Conservation (phyloP, 2,797 vertebrate genomes). For the Helicolenus hilgendorfi region DNA sequence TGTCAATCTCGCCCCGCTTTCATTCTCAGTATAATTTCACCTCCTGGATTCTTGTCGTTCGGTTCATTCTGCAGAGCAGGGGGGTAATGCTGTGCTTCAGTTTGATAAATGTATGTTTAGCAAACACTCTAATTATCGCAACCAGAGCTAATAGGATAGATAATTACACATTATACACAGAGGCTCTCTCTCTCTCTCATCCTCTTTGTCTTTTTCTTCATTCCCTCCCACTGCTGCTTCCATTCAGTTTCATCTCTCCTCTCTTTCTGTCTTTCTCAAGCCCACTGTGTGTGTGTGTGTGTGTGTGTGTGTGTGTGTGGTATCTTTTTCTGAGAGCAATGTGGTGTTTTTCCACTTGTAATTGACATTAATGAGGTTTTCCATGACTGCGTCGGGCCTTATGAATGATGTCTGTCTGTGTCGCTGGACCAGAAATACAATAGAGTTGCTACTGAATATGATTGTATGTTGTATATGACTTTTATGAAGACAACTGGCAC, state of each 20-base stretch:
- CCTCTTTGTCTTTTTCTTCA: conserved; percentile 36
- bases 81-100: conserved; percentile 28
- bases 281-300: not conserved
- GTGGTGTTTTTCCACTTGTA: conserved; percentile 53
- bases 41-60: conserved; percentile 11
- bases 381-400: conserved; percentile 7
- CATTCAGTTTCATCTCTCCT: conserved; percentile 30
- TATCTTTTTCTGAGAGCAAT: conserved; percentile 35
- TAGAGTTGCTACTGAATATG: not conserved
- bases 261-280: conserved; percentile 9
- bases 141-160: conserved; percentile 75
- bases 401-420: conserved; percentile 29
- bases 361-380: conserved; percentile 56
- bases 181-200: conserved; percentile 10
- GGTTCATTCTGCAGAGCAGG: conserved; percentile 17
- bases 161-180: conserved; percentile 74
- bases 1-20: not conserved
- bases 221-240: conserved; percentile 50
- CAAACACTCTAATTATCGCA: conserved; percentile 78
- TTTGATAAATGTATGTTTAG: conserved; percentile 80
- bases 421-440: conserved; percentile 17
- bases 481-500: not conserved
- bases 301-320: not conserved
- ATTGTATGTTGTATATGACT: conserved; percentile 10
- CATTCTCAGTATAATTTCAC: conserved; percentile 10